Conservation (phyloP, 2,113 vertebrate genomes). For the Brachirus orientalis region DNA sequence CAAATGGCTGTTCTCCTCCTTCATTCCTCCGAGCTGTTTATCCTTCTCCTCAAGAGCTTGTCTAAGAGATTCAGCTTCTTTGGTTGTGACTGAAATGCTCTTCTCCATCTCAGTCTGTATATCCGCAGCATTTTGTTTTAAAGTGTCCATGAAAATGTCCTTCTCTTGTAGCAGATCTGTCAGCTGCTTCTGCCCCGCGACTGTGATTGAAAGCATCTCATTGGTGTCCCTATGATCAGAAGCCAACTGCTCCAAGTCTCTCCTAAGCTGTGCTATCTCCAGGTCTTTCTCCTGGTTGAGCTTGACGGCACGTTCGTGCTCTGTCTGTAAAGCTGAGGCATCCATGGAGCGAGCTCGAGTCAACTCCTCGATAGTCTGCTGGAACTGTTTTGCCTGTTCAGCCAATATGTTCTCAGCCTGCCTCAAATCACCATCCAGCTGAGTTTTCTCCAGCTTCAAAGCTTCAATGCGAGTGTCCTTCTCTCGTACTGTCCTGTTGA, state of each 20-base stretch:
- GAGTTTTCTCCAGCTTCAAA: slow-evolving; percentile 87
- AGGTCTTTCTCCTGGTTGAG: slow-evolving; percentile 90
- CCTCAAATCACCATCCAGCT: slow-evolving; percentile 84
- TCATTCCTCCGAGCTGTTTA: slow-evolving; percentile 89
- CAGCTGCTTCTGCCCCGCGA: slow-evolving; percentile 91
- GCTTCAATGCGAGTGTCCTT: slow-evolving; percentile 87
- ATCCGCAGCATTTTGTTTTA: slow-evolving; percentile 83
- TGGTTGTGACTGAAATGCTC: slow-evolving; percentile 56
- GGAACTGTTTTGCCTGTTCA: slow-evolving; percentile 84
- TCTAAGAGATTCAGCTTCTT: slow-evolving; percentile 80
- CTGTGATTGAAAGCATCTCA: slow-evolving; percentile 87
- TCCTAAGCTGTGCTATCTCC: slow-evolving; percentile 85
- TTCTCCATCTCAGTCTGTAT: slow-evolving; percentile 82
- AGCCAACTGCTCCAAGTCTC: slow-evolving; percentile 84
- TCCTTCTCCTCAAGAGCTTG: slow-evolving; percentile 92
- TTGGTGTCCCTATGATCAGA: slow-evolving; percentile 87
- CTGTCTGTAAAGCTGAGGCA: slow-evolving; percentile 83
- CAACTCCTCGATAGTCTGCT: slow-evolving; percentile 87
- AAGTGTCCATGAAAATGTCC: slow-evolving; percentile 84
- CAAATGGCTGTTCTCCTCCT: slow-evolving; percentile 96
- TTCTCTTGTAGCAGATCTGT: slow-evolving; percentile 91
- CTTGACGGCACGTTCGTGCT: slow-evolving; percentile 85
- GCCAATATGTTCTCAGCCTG: slow-evolving; percentile 80
- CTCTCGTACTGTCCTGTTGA: slow-evolving; percentile 82
- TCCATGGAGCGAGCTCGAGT: slow-evolving; percentile 81